phyloP scores from a whole-genome alignment of 2,797 vertebrate species.

The Malurus leucopterus region DNA sequence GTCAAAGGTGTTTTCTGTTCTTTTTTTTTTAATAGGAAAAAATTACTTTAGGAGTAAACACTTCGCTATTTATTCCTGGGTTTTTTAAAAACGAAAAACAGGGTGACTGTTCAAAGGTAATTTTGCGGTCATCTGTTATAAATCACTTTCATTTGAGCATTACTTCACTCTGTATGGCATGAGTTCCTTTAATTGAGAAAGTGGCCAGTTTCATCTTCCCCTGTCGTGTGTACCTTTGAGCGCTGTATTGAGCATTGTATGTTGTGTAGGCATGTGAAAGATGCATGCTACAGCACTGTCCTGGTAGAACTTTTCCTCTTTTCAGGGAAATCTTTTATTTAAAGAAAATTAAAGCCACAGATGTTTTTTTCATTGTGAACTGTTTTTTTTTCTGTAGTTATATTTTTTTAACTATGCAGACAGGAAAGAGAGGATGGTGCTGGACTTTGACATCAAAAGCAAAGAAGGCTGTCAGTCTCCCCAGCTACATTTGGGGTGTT shows the following conservation, averaged over 20 bases:
- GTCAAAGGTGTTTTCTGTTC: slow-evolving; percentile 10
- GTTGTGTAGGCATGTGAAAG: not conserved
- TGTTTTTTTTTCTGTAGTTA: not conserved
- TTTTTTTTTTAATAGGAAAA: not conserved
- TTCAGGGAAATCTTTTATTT: not conserved
- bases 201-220: not conserved
- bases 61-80: not conserved
- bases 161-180: not conserved
- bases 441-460: not conserved
- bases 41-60: slow-evolving; percentile 4
- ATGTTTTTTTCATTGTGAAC: not conserved
- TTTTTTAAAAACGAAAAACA: not conserved
- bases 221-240: not conserved
- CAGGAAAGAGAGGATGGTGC: not conserved
- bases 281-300: not conserved
- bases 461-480: not conserved
- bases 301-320: not conserved
- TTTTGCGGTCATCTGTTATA: not conserved
- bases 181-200: not conserved
- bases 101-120: not conserved
- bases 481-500: accelerated
- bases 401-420: not conserved
- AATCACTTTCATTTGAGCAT: not conserved
- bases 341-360: not conserved
- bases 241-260: not conserved